These are phyloP conservation scores for Oreohelix idahoensis DNA, from an alignment of 1,140 invertebrate species.

Conservation along the genomic window DNA sequence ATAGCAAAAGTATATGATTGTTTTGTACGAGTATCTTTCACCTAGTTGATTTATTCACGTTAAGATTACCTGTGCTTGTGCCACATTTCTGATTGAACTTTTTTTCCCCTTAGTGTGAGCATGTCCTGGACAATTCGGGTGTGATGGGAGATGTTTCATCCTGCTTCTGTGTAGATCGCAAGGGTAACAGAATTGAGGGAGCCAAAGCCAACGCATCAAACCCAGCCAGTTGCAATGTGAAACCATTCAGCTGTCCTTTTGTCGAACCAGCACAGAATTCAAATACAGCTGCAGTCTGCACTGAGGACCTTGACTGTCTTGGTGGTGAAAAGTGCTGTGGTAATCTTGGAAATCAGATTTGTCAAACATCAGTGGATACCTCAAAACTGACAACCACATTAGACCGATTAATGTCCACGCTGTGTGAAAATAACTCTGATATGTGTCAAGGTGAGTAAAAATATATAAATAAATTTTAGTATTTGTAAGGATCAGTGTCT, in stretches of 20 bases:
- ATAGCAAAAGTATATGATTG: too few species aligned
- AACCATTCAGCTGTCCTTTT: neutral
- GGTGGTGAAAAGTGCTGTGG: neutral
- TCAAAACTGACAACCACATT: neutral
- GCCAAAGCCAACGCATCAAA: neutral
- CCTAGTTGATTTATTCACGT: too few species aligned
- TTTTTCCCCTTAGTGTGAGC: neutral
- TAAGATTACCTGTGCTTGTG: too few species aligned
- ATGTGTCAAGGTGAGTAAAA: neutral
- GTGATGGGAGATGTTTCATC: neutral
- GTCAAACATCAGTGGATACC: neutral
- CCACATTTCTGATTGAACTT: too few species aligned
- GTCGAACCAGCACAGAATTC: neutral
- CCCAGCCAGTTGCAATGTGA: neutral
- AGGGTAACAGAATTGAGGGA: neutral
- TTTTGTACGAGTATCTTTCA: too few species aligned
- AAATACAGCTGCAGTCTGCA: neutral
- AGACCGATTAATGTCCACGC: neutral
- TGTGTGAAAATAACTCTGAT: neutral
- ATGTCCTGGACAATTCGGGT: neutral
- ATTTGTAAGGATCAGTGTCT: too few species aligned
- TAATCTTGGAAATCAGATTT: neutral
- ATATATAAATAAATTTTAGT: too few species aligned
- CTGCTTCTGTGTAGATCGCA: conserved; percentile 10
- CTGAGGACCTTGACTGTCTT: neutral